Evolutionary conservation across 2,797 vertebrate species (phyloP).

Genomic region (Cyprinella venusta): DNA sequence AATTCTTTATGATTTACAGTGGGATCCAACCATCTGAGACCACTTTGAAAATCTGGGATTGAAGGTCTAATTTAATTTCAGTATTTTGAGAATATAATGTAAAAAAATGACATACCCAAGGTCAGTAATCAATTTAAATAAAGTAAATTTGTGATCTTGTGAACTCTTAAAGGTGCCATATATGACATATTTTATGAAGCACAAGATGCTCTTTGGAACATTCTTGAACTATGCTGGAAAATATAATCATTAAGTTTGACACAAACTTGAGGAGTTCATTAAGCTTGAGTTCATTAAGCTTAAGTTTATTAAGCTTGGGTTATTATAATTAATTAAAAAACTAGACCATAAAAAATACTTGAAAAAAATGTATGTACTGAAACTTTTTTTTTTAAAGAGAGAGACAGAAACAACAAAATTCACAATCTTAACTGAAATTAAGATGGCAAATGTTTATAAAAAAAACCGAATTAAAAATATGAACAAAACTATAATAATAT

Average conservation of each 20-base stretch:
- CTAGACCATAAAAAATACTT: too few relatives aligned
- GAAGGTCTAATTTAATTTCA: background rate
- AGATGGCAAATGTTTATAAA: background rate
- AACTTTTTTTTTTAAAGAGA: background rate
- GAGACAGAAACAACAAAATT: background rate
- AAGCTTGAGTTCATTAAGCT: background rate
- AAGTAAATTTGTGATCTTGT: background rate
- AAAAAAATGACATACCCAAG: background rate
- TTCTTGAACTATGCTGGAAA: background rate
- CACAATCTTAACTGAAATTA: background rate
- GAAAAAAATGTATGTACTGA: background rate
- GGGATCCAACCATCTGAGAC: background rate
- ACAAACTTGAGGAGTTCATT: background rate
- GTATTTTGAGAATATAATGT: background rate
- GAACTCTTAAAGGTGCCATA: background rate
- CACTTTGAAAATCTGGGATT: background rate
- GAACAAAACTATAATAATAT: background rate
- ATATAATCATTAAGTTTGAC: background rate
- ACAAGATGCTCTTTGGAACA: background rate
- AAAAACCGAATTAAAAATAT: background rate
- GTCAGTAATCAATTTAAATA: background rate
- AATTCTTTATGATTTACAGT: background rate
- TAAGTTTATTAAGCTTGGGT: background rate
- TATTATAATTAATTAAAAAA: background rate
- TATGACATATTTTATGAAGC: background rate